Percentiles rank a stretch among this genome's conserved stretches.
Conservation (phyloP, 2,888 invertebrate species). For the Scaptomyza tumidula region DNA sequence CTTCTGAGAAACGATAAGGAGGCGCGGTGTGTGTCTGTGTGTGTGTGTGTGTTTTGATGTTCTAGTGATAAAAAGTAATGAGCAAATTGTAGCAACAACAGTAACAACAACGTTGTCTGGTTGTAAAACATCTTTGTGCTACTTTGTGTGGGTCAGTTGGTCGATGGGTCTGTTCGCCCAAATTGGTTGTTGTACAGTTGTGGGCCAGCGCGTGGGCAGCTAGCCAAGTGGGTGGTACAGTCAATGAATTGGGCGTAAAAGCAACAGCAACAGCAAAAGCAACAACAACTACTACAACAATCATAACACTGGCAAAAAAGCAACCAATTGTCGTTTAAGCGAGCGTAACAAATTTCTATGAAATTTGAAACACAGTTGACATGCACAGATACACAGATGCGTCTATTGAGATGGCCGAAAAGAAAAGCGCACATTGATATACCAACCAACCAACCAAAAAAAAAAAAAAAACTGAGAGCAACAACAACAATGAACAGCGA, state of each 20-base stretch:
- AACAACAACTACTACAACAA: constrained; percentile 24
- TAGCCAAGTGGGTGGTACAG: constrained; percentile 43
- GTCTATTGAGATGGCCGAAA: constrained; percentile 30
- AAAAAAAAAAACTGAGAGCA: neutral
- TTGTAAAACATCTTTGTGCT: constrained; percentile 76
- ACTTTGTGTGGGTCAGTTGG: constrained; percentile 76
- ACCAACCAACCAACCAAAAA: constrained; percentile 8
- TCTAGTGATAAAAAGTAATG: constrained; percentile 79
- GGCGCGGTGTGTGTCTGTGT: neutral
- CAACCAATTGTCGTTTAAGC: constrained; percentile 72
- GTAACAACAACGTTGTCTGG: constrained; percentile 20
- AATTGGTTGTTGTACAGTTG: constrained; percentile 50
- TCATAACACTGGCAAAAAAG: constrained; percentile 32
- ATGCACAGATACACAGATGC: constrained; percentile 41
- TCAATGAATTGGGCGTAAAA: constrained; percentile 74
- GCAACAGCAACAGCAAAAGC: constrained; percentile 21
- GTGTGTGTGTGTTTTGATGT: constrained; percentile 31
- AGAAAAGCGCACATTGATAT: constrained; percentile 53
- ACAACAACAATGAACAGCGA: constrained; percentile 37
- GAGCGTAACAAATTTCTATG: constrained; percentile 72
- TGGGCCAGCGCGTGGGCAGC: constrained; percentile 25
- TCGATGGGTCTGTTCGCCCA: constrained; percentile 50
- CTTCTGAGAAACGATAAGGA: neutral
- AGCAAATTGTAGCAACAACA: constrained; percentile 73
- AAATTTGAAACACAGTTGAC: constrained; percentile 55